Evolutionary conservation across 2,888 invertebrate species (phyloP).

Genomic region (Heliothis peltigera): DNA sequence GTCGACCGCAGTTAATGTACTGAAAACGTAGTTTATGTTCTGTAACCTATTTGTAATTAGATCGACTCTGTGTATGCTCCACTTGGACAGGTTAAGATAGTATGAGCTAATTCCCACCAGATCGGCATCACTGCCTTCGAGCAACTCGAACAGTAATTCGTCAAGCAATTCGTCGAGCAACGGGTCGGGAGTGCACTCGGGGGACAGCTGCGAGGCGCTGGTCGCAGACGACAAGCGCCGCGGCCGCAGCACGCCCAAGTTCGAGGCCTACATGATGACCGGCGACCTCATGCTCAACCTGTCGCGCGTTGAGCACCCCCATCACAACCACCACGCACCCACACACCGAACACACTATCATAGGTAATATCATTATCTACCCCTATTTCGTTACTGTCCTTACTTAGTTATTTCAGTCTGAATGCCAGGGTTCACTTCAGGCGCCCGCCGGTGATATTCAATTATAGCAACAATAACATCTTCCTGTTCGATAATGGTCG

Average conservation of each 20-base stretch:
- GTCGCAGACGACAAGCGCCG: constrained; percentile 80
- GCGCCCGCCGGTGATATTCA: constrained; percentile 4
- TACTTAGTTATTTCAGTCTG: constrained; percentile 1
- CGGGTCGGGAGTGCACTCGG: constrained; percentile 88
- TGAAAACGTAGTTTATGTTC: constrained; percentile 50
- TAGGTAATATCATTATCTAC: constrained; percentile 68
- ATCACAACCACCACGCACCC: constrained; percentile 88
- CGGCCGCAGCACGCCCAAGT: constrained; percentile 89
- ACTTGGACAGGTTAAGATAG: constrained; percentile 23
- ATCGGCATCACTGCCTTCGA: constrained; percentile 83
- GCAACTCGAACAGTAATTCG: constrained; percentile 84
- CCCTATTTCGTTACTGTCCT: neutral
- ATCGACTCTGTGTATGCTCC: constrained; percentile 6
- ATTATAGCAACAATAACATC: constrained; percentile 9
- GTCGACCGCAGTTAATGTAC: constrained; percentile 51
- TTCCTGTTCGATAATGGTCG: neutral
- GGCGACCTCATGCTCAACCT: constrained; percentile 98
- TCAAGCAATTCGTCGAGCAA: constrained; percentile 85
- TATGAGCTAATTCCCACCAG: constrained; percentile 65
- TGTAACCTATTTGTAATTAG: constrained; percentile 45
- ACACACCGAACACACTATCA: constrained; percentile 86
- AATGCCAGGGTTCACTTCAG: constrained; percentile 11
- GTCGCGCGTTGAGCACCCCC: constrained; percentile 94
- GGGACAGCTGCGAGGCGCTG: constrained; percentile 87
- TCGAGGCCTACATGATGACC: constrained; percentile 99